Conservation (phyloP, 2,888 invertebrate species). For the Heliconius ismenius region DNA sequence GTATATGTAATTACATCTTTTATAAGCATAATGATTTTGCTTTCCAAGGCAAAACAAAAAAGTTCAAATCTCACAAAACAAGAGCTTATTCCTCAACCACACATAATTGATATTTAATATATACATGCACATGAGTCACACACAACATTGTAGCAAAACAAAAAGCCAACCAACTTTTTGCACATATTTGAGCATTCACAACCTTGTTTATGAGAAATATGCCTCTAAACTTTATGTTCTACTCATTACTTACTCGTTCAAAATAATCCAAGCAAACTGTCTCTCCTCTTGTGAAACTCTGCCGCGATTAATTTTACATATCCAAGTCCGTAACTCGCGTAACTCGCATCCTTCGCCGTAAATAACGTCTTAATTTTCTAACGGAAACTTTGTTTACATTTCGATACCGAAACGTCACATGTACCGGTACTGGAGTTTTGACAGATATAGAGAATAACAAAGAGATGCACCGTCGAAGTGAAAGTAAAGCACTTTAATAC, state of each 20-base stretch:
- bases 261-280: constrained; percentile 71
- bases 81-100: constrained; percentile 2
- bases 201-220: constrained; percentile 35
- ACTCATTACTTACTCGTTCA: constrained; percentile 73
- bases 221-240: constrained; percentile 43
- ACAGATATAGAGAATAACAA: constrained; percentile 72
- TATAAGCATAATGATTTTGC: neutral
- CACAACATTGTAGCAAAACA: constrained; percentile 17
- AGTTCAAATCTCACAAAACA: too few species aligned
- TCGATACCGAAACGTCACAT: constrained; percentile 78
- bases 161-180: constrained; percentile 23
- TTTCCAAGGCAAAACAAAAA: neutral
- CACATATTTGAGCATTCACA: constrained; percentile 34
- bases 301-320: constrained; percentile 71
- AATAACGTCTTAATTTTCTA: constrained; percentile 68
- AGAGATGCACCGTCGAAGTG: constrained; percentile 70
- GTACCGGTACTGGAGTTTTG: constrained; percentile 71
- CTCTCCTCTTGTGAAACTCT: constrained; percentile 60
- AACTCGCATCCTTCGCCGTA: constrained; percentile 65
- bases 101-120: constrained; percentile 26
- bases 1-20: neutral
- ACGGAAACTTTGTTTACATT: constrained; percentile 78
- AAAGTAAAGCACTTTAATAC: constrained; percentile 68
- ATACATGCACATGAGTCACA: constrained; percentile 30
- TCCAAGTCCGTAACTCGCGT: constrained; percentile 76